Evolutionary conservation across 1,140 invertebrate species (phyloP), one percentile per base, ranked within the genome.

Genomic region (Drosophila virilis): DNA sequence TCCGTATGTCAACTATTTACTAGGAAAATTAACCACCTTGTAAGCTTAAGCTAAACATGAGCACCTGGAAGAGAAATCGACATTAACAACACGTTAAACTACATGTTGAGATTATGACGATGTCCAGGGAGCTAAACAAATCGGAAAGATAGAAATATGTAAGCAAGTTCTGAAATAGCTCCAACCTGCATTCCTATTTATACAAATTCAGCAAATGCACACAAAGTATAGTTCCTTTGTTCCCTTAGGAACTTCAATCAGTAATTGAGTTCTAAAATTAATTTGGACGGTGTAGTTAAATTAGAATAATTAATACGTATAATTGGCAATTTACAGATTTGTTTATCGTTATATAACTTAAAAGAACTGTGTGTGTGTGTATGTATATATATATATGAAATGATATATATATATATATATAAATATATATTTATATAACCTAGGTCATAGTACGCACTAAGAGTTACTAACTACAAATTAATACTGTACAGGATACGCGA

Each of bases 401-500:
- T n/a, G n/a, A 17, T 17, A 17, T 17, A 17, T 17, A 17, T 17
- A 8, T 51, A 28, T 57, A 9, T 67, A 8, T 57, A 7, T 55
- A 28, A 55, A 40, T 64, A 32, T 46, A 51, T 38, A 37, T 46
- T 15, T 54, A 17, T 38, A 22, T 45, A 67, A 73, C 57, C 55
- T 61, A 60, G 33, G 8, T 35, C 32, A 69, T 40, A 55, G 35
- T 71, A 54, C 42, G 51, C 50, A 52, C 78, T 88, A 82, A 71
- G 67, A 54, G 51, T 37, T 4, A 88, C 84, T 88, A 88, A 75
- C 84, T 88, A 88, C 77, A 77, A 89, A 84, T 77, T 89, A 89
- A 89, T 89, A 89, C 84, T 89, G 84, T 89, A 89, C 84, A 89
- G 84, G 77, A 78, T 72, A 70, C 65, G 69, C 76, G 79, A 64